These are phyloP conservation scores for Lacanobia wlatinum DNA, from an alignment of 2,888 invertebrate genomes.

Conservation along the genomic window DNA sequence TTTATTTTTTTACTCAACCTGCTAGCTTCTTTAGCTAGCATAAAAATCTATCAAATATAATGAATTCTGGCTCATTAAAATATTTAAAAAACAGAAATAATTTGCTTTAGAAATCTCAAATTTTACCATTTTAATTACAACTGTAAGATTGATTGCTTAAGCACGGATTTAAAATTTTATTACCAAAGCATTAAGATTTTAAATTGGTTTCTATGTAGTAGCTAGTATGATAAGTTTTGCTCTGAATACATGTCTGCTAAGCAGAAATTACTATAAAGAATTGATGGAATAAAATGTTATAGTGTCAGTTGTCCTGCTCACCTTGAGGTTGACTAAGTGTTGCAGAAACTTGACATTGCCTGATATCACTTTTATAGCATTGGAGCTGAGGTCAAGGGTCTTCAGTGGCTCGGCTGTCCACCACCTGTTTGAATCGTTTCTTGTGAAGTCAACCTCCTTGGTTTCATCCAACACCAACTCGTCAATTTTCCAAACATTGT, in stretches of 20 bases:
- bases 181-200: background rate
- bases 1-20: background rate
- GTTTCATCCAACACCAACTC: constrained; percentile 92
- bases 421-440: constrained; percentile 92
- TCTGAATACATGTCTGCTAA: constrained; percentile 15
- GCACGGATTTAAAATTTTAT: background rate
- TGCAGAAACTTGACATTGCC: constrained; percentile 92
- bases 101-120: background rate
- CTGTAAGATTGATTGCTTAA: background rate
- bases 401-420: constrained; percentile 96
- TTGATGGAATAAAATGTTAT: constrained; percentile 22
- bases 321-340: constrained; percentile 93
- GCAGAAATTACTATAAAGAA: constrained; percentile 10
- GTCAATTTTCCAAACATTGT: constrained; percentile 94
- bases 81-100: background rate
- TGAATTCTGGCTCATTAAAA: background rate
- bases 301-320: constrained; percentile 77
- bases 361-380: constrained; percentile 92
- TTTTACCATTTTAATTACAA: background rate
- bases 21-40: background rate
- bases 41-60: background rate
- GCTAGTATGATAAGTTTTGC: constrained; percentile 7
- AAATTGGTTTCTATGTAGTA: background rate
- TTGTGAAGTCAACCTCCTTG: constrained; percentile 91
- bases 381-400: constrained; percentile 94